Evolutionary conservation across 2,888 invertebrate species (phyloP).

Genomic region (Eupithecia centaureata): DNA sequence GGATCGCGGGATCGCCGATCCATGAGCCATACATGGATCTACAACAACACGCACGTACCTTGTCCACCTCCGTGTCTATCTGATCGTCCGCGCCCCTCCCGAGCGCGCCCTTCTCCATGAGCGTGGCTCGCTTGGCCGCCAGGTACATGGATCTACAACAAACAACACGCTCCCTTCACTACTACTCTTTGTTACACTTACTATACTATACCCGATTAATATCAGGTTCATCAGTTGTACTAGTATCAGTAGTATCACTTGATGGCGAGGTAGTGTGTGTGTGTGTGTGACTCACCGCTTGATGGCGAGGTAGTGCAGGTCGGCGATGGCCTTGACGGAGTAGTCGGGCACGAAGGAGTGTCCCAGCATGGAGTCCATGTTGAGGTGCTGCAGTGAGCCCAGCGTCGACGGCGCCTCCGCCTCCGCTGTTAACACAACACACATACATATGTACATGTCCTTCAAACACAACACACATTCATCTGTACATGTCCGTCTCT

Average conservation of each 20-base stretch:
- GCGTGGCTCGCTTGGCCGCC: conserved; percentile 94
- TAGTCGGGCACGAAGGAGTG: conserved; percentile 97
- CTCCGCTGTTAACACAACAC: conserved; percentile 81
- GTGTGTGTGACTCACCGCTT: conserved; percentile 81
- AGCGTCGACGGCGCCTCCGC: conserved; percentile 83
- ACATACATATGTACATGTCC: too few species aligned
- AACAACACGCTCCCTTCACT: background rate
- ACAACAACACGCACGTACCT: too few species aligned
- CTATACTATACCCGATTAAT: too few species aligned
- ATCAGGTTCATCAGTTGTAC: too few species aligned
- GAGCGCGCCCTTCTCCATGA: conserved; percentile 89
- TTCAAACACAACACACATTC: too few species aligned
- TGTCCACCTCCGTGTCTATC: conserved; percentile 94
- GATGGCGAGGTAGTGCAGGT: conserved; percentile 93
- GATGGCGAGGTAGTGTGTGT: too few species aligned
- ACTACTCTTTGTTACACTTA: background rate
- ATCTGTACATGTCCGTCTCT: too few species aligned
- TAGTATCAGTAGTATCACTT: too few species aligned
- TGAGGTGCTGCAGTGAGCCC: conserved; percentile 92
- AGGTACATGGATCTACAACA: conserved; percentile 89
- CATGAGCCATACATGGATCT: too few species aligned
- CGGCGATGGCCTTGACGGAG: conserved; percentile 92
- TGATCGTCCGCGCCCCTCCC: conserved; percentile 85
- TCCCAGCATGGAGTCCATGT: conserved; percentile 90
- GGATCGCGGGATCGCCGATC: too few species aligned